phyloP scores from a whole-genome alignment of 2,888 invertebrate species.

The Dugesia japonica region DNA sequence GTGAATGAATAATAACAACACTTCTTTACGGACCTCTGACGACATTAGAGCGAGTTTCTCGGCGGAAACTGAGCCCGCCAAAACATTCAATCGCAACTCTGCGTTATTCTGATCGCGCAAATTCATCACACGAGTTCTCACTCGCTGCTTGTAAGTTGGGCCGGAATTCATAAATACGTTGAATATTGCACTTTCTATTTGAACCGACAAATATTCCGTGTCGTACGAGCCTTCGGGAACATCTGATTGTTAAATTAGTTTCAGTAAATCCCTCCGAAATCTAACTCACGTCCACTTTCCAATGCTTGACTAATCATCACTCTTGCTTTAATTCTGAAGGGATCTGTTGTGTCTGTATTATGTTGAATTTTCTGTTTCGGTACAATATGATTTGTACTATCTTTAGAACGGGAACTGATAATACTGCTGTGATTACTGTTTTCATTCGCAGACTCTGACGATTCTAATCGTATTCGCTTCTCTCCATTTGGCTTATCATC shows the following conservation, averaged over 20 bases:
- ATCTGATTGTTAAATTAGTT: too few species aligned
- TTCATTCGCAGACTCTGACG: conserved; percentile 4
- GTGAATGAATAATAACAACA: too few species aligned
- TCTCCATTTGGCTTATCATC: conserved; percentile 1
- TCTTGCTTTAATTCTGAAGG: conserved; percentile 11
- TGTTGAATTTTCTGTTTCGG: background rate
- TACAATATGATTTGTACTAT: background rate
- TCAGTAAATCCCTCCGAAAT: too few species aligned
- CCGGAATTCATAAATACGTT: conserved; percentile 78
- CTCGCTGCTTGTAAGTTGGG: conserved; percentile 81
- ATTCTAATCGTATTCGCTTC: background rate
- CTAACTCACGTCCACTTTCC: background rate
- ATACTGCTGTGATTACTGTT: conserved; percentile 3
- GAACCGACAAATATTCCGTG: conserved; percentile 37
- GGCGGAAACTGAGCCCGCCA: conserved; percentile 69
- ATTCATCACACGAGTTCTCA: conserved; percentile 87
- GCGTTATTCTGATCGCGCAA: conserved; percentile 88
- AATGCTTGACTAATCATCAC: background rate
- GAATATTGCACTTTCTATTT: conserved; percentile 53
- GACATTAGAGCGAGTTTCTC: conserved; percentile 78
- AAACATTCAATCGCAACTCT: conserved; percentile 70
- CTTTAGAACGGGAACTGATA: background rate
- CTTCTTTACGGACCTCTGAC: conserved; percentile 58
- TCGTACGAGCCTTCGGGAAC: conserved; percentile 45
- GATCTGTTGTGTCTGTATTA: conserved; percentile 20